Conservation (phyloP, 2,888 invertebrate species). For the Acleris cristana region DNA sequence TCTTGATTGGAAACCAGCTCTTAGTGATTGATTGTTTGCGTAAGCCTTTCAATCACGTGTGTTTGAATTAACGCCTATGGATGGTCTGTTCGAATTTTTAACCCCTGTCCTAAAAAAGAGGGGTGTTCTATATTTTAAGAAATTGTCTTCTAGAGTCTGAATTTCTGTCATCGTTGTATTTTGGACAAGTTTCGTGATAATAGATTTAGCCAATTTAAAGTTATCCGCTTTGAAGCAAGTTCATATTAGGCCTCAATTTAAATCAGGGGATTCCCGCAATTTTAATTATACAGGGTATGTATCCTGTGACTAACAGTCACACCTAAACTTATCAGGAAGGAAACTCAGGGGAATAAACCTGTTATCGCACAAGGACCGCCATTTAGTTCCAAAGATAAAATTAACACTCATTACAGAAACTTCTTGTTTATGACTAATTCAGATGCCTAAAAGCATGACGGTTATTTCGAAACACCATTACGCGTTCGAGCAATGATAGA, state of each 20-base stretch:
- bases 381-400: conserved; percentile 30
- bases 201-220: too few relatives aligned
- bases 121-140: too few relatives aligned
- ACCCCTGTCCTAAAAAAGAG: too few relatives aligned
- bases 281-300: neutral
- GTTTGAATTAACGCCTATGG: neutral
- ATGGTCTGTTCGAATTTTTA: neutral
- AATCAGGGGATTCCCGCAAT: too few relatives aligned
- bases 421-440: conserved; percentile 26
- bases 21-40: conserved; percentile 6
- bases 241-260: too few relatives aligned
- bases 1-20: conserved; percentile 11
- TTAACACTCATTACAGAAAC: conserved; percentile 23
- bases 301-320: conserved; percentile 12
- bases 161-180: too few relatives aligned
- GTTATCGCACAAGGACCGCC: conserved; percentile 23
- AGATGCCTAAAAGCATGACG: conserved; percentile 23
- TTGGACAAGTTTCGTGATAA: too few relatives aligned
- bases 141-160: too few relatives aligned
- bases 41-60: conserved; percentile 1
- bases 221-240: too few relatives aligned
- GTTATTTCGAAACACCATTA: conserved; percentile 29
- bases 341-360: conserved; percentile 18
- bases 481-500: conserved; percentile 23
- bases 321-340: neutral